These are phyloP conservation scores for Synanthedon myopaeformis DNA, from an alignment of 2,888 invertebrate species.

Conservation along the genomic window DNA sequence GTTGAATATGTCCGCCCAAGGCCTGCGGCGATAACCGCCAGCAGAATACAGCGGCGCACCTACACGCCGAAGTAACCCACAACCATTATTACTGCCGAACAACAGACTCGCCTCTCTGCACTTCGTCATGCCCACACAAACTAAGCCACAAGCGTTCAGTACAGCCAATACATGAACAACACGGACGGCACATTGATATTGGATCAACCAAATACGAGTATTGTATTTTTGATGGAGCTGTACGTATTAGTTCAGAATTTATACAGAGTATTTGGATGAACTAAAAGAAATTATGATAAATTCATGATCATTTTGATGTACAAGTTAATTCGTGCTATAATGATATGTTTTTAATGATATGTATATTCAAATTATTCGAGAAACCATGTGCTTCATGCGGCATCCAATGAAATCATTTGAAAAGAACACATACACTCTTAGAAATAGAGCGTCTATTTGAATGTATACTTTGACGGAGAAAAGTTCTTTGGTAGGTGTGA, in stretches of 20 bases:
- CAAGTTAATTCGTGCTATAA: not conserved
- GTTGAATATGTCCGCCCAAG: slow-evolving; percentile 79
- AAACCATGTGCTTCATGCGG: slow-evolving; percentile 3
- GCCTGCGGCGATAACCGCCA: slow-evolving; percentile 71
- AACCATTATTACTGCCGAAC: slow-evolving; percentile 14
- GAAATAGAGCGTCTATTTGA: slow-evolving; percentile 7
- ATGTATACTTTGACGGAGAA: not conserved
- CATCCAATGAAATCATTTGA: slow-evolving; percentile 2
- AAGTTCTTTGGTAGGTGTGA: slow-evolving; percentile 20
- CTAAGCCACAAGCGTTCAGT: slow-evolving; percentile 5
- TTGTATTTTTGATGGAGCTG: no score
- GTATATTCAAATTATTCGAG: not conserved
- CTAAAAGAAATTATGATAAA: no score
- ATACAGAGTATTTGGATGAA: no score
- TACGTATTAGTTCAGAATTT: no score
- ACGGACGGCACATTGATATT: no score
- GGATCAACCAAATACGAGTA: no score
- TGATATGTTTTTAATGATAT: not conserved
- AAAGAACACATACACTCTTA: slow-evolving; percentile 58
- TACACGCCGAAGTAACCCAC: slow-evolving; percentile 35
- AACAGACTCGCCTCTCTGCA: slow-evolving; percentile 37
- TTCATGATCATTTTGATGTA: not conserved
- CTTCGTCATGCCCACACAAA: slow-evolving; percentile 49
- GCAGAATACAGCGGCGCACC: slow-evolving; percentile 80
- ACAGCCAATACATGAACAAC: slow-evolving; percentile 6